Evolutionary conservation across 2,113 vertebrate genomes (phyloP).

Genomic region (Bubo bubo): DNA sequence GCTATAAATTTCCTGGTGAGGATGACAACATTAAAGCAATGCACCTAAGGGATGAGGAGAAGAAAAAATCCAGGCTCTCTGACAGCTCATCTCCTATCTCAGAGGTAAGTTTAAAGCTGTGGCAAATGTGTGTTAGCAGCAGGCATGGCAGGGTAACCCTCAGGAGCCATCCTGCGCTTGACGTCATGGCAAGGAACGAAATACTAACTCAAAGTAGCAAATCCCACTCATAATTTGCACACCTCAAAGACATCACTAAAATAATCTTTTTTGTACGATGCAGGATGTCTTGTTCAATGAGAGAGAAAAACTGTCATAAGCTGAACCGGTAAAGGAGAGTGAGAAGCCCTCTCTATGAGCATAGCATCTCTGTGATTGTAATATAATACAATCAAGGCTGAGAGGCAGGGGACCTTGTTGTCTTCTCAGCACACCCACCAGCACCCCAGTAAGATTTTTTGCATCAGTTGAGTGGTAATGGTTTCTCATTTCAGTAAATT

Average conservation of each 20-base stretch:
- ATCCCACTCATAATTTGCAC: background rate
- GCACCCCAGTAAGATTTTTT: background rate
- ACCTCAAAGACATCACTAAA: background rate
- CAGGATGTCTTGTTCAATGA: background rate
- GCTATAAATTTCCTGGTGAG: background rate
- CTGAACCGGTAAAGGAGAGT: background rate
- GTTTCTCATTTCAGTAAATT: background rate
- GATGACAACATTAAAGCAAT: background rate
- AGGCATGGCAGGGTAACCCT: background rate
- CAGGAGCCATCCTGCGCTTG: background rate
- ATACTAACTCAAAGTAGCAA: background rate
- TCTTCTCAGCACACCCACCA: background rate
- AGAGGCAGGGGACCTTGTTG: background rate
- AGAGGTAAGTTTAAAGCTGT: background rate
- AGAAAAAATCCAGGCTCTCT: background rate
- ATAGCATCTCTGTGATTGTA: accelerated
- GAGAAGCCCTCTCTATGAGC: background rate
- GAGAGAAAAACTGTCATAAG: background rate
- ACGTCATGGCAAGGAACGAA: background rate
- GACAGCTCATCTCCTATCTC: background rate
- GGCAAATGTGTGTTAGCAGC: background rate
- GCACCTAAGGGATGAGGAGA: background rate
- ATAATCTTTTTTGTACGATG: background rate
- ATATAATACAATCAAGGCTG: accelerated
- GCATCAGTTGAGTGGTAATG: background rate